Evolutionary conservation across 1,140 invertebrate genomes (phyloP).

Genomic region (Tyrophagus putrescentiae): DNA sequence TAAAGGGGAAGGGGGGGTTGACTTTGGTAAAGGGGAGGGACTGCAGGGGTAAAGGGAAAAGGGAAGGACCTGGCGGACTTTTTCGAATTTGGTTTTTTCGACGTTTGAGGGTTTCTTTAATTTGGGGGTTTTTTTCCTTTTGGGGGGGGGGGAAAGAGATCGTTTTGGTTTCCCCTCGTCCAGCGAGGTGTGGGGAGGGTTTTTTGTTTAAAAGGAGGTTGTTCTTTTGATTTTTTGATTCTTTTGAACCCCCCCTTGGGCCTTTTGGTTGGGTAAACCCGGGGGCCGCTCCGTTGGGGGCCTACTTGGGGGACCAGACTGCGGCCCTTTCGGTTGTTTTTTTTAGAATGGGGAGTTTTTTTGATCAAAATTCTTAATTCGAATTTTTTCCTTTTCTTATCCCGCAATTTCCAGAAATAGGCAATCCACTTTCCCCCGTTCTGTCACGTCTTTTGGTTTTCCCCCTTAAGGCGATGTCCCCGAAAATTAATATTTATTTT

Average conservation of each 20-base stretch:
- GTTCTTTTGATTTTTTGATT: too few species aligned
- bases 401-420: slow-evolving; percentile 86
- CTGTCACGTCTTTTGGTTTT: slow-evolving; percentile 84
- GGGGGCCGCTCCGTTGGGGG: slow-evolving; percentile 21
- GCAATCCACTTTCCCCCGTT: slow-evolving; percentile 94
- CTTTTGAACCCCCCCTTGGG: too few species aligned
- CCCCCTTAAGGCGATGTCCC: slow-evolving; percentile 95
- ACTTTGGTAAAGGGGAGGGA: slow-evolving; percentile 72
- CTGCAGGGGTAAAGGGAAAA: slow-evolving; percentile 75
- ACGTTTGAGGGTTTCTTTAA: too few species aligned
- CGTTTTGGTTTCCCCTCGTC: too few species aligned
- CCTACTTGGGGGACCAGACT: too few species aligned
- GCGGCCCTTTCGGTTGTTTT: too few species aligned
- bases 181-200: too few species aligned
- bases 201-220: too few species aligned
- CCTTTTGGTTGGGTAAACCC: slow-evolving; percentile 24
- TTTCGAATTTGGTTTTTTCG: slow-evolving; percentile 50
- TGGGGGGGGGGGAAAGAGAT: too few species aligned
- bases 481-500: slow-evolving; percentile 31
- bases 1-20: slow-evolving; percentile 96
- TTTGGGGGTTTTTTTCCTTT: too few species aligned
- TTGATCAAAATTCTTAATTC: too few species aligned
- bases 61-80: slow-evolving; percentile 69
- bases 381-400: slow-evolving; percentile 19
- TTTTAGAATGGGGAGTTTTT: too few species aligned